Evolutionary conservation across 37 sponge, comb jelly and placozoan species (phyloP).

Genomic region (Halichondria panicea): DNA sequence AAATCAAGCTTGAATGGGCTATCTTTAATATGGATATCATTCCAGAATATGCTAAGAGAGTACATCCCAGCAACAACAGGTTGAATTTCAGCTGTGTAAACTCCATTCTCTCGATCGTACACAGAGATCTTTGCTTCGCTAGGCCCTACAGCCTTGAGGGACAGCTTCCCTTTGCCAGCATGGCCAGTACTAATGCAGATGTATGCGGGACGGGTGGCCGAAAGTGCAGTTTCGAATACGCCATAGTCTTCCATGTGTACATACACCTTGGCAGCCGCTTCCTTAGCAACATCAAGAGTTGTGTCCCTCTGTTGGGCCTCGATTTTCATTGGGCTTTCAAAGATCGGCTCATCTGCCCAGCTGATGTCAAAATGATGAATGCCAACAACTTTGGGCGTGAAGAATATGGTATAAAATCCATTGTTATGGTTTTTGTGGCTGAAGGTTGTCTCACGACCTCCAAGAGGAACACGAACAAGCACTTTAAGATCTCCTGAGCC

Average conservation of each 20-base stretch:
- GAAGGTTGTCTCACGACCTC: constrained; percentile 9
- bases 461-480: constrained; percentile 19
- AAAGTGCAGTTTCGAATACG: constrained; percentile 6
- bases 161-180: constrained; percentile 50
- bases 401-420: constrained; percentile 34
- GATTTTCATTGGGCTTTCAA: constrained; percentile 39
- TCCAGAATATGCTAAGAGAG: constrained; percentile 50
- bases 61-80: constrained; percentile 48
- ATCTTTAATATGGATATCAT: constrained; percentile 42
- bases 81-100: constrained; percentile 18
- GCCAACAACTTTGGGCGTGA: constrained; percentile 53
- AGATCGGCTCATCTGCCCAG: constrained; percentile 41
- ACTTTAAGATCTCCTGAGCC: constrained; percentile 48
- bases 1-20: constrained; percentile 59
- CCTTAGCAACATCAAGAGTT: background rate
- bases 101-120: constrained; percentile 11
- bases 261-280: constrained; percentile 38
- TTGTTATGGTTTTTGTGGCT: constrained; percentile 15
- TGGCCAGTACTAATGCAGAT: constrained; percentile 12
- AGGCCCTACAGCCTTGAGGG: constrained; percentile 36
- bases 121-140: constrained; percentile 17
- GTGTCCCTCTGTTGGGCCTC: constrained; percentile 17
- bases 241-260: constrained; percentile 40
- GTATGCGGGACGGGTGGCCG: background rate
- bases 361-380: constrained; percentile 33